Base-by-base conservation (phyloP, 2,113 vertebrate species). In the Brachirus orientalis region DNA sequence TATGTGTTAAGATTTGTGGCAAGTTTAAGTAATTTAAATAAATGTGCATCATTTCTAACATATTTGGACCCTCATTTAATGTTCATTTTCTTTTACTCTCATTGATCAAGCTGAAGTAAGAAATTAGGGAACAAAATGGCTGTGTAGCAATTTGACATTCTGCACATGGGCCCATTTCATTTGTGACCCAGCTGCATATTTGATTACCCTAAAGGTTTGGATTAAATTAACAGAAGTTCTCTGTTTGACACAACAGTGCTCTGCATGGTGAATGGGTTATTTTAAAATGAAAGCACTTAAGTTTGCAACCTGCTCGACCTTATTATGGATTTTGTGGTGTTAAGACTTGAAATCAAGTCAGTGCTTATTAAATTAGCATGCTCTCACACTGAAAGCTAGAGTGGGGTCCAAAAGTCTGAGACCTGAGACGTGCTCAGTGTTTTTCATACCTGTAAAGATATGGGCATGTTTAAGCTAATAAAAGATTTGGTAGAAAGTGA, bases 1-100 rank as follows among this genome's bases (percentile, higher is more conserved):
- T 35, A 43, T 33, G 14, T 60, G 44, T 65, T 64, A 37, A 20
- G 14, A 43, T 68, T 35, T 17, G 37, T 17, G 43, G 36, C 5
- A 59, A 63, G 63, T 10, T 14, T n/a, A 43, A 22, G 37, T 37
- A 44, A 18, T 61, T 44, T 35, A 7, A 85, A 81, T 77, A 73
- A 84, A 79, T 77, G 43, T 46, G 22, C 20, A 44, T 74, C 0
- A 55, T 56, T 62, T 61, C 18, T 48, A 56, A n/a, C 13, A 3
- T 53, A 59, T 41, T 52, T 41, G 11, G 43, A 59, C 36, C 12
- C 0, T 59, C 63, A 17, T 60, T 79, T 62, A 41, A 72, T 14
- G 19, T 13, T 22, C 1, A 4, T 67, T 17, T 16, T 38, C 52
- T 59, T 38, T 36, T 50, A 18, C 11, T 38, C 4, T n/a, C 40